phyloP scores from a whole-genome alignment of 2,888 invertebrate species.

The Limnephilus marmoratus region DNA sequence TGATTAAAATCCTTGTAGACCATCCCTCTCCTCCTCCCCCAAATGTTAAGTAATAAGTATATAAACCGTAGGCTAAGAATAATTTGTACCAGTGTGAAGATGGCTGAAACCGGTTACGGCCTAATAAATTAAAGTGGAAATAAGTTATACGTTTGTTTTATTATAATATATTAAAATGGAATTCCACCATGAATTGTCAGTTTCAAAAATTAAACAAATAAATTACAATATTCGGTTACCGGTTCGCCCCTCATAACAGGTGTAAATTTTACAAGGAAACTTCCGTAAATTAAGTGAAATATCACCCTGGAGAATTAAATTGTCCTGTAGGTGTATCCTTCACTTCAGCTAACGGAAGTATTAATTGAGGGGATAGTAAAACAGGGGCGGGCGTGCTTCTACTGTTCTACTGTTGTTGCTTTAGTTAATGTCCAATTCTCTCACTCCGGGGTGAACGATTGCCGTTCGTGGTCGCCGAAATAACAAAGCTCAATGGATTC shows the following conservation, averaged over 20 bases:
- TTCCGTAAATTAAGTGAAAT: conserved; percentile 57
- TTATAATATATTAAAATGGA: too few relatives aligned
- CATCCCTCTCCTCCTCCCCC: too few relatives aligned
- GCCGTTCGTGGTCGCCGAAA: neutral
- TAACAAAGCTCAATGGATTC: neutral
- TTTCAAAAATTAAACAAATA: too few relatives aligned
- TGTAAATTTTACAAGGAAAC: conserved; percentile 25
- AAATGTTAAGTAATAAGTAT: too few relatives aligned
- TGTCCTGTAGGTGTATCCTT: conserved; percentile 42
- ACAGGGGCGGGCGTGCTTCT: neutral
- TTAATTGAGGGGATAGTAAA: neutral
- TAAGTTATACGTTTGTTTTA: too few relatives aligned
- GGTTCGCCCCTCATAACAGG: conserved; percentile 42
- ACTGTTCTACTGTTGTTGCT: neutral
- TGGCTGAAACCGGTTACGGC: too few relatives aligned
- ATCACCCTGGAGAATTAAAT: conserved; percentile 57
- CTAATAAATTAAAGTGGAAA: too few relatives aligned
- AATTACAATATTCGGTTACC: neutral
- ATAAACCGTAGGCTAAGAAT: too few relatives aligned
- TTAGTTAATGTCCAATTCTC: neutral
- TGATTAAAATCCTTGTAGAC: too few relatives aligned
- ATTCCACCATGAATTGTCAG: too few relatives aligned
- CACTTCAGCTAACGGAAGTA: conserved; percentile 39
- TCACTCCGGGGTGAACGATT: neutral
- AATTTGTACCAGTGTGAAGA: too few relatives aligned